Percentiles rank a stretch among this genome's conserved stretches.
These are phyloP conservation scores for Xiphorhynchus elegans DNA, from an alignment of 2,113 vertebrate species.

Conservation along the genomic window DNA sequence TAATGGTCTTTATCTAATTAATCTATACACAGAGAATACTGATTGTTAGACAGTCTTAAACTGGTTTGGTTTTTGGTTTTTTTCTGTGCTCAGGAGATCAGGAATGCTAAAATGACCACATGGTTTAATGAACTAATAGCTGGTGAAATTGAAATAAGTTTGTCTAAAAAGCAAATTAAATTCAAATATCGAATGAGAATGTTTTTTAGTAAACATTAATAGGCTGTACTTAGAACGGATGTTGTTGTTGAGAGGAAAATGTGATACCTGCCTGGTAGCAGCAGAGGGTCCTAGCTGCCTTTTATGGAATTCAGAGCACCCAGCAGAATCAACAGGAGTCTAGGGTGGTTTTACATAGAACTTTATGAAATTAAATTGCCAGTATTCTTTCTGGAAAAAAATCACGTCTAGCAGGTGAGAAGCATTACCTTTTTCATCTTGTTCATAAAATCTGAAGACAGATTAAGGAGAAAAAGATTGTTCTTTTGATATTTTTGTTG, in stretches of 20 bases:
- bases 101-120: constrained; percentile 32
- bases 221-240: constrained; percentile 65
- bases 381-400: background rate
- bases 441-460: background rate
- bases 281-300: constrained; percentile 61
- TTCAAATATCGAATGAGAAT: constrained; percentile 57
- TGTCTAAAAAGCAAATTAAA: constrained; percentile 54
- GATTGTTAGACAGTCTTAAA: constrained; percentile 31
- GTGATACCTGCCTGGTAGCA: constrained; percentile 70
- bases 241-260: constrained; percentile 69
- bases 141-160: constrained; percentile 60
- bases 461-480: background rate
- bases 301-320: constrained; percentile 42
- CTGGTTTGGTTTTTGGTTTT: background rate
- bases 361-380: background rate
- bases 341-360: background rate
- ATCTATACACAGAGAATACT: constrained; percentile 43
- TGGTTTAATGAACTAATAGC: constrained; percentile 60
- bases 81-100: constrained; percentile 13
- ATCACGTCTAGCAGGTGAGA: background rate
- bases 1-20: constrained; percentile 57
- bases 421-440: background rate
- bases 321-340: background rate
- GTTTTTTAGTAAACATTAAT: constrained; percentile 61
- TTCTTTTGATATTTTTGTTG: background rate